Percentiles rank a stretch among this genome's conserved stretches.
These are phyloP conservation scores for Mus spretus DNA, from an alignment of 2,797 vertebrate species.

Conservation along the genomic window DNA sequence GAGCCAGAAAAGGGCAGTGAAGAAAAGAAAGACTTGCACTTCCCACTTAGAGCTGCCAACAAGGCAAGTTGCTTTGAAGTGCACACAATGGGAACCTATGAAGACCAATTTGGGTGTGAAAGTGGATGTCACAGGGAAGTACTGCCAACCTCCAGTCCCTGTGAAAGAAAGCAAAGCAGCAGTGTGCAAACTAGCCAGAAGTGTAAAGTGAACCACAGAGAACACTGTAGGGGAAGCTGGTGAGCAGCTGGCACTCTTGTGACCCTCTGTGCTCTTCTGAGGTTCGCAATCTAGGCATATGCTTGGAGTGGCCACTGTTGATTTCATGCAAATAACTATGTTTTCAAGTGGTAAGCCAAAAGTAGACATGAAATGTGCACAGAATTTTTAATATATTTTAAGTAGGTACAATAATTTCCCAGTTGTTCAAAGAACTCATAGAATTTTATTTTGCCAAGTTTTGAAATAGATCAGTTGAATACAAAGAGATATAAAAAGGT, in stretches of 20 bases:
- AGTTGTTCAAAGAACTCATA: constrained; percentile 50
- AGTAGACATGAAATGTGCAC: constrained; percentile 42
- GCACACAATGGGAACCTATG: constrained; percentile 91
- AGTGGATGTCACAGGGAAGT: constrained; percentile 91
- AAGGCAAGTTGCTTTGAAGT: constrained; percentile 91
- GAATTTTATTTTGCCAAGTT: constrained; percentile 59
- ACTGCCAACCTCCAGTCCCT: constrained; percentile 89
- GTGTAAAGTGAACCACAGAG: constrained; percentile 86
- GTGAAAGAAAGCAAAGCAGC: constrained; percentile 88
- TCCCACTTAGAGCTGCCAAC: constrained; percentile 91
- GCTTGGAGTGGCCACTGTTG: constrained; percentile 77
- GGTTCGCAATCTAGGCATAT: constrained; percentile 78
- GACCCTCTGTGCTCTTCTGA: constrained; percentile 82
- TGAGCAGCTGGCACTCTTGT: constrained; percentile 84
- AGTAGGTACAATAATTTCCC: constrained; percentile 37
- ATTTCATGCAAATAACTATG: constrained; percentile 32
- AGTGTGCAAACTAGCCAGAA: constrained; percentile 88
- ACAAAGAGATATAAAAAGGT: constrained; percentile 46
- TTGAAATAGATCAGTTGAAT: constrained; percentile 66
- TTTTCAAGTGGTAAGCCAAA: constrained; percentile 47
- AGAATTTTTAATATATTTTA: constrained; percentile 52
- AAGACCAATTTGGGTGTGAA: constrained; percentile 91
- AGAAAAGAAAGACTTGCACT: constrained; percentile 91
- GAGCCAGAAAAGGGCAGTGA: constrained; percentile 91
- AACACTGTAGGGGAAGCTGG: constrained; percentile 86